phyloP scores from a whole-genome alignment of 2,797 vertebrate genomes.

The Microctenopoma stevenorrisi region DNA sequence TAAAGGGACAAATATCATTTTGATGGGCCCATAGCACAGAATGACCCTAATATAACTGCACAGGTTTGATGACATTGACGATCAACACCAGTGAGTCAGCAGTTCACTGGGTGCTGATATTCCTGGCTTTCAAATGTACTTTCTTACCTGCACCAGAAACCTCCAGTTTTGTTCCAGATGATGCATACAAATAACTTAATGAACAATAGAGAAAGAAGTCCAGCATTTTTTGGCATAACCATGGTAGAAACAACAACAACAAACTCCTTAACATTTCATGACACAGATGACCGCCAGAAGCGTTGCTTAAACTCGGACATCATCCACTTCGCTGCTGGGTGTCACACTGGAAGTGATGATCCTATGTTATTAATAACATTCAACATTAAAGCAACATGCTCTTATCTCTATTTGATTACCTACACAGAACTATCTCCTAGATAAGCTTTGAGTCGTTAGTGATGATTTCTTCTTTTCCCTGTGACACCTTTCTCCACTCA shows the following conservation, averaged over 20 bases:
- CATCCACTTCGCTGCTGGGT: too few species aligned
- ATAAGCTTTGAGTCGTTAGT: conserved; percentile 5
- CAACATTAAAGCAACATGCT: too few species aligned
- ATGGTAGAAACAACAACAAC: too few species aligned
- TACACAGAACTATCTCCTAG: background rate
- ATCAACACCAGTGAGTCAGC: conserved; percentile 52
- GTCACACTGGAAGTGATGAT: too few species aligned
- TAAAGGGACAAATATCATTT: conserved; percentile 47
- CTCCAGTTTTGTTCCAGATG: background rate
- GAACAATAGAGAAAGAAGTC: too few species aligned
- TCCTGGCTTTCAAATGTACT: conserved; percentile 23
- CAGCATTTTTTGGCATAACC: too few species aligned
- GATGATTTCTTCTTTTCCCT: conserved; percentile 9
- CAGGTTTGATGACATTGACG: conserved; percentile 29
- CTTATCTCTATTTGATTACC: background rate
- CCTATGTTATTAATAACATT: too few species aligned
- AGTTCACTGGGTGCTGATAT: conserved; percentile 23
- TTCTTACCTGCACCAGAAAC: background rate
- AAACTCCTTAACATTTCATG: too few species aligned
- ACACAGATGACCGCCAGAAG: too few species aligned
- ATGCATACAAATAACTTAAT: background rate
- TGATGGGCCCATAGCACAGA: conserved; percentile 28
- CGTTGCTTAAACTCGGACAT: too few species aligned
- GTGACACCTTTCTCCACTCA: conserved; percentile 19
- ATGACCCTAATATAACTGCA: conserved; percentile 45